Base-by-base conservation (phyloP, 2,888 invertebrate genomes). In the Lycaena phlaeas region DNA sequence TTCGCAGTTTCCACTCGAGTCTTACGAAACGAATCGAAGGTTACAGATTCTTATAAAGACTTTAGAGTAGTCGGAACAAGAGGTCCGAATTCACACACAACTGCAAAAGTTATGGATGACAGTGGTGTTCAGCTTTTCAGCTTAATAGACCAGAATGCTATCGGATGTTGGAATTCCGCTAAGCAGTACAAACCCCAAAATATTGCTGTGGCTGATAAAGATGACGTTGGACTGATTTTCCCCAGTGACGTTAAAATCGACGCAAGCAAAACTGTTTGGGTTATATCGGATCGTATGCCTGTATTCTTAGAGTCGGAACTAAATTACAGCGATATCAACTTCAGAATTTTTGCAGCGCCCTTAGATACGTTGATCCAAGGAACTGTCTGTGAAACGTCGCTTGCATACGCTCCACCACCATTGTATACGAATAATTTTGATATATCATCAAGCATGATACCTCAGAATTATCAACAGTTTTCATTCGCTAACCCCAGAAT, bases 221-320 rank as follows among this genome's bases (percentile, higher is more conserved):
- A 94, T 57, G 91, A 93, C 59, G 87, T 88, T 0, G 90, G 89
- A 5, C 73, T 95, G 17, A 89, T 93, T 15, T 94, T 94, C 63
- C 94, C 94, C 0, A 86, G 89, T 51, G 94, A 94, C 58, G 85
- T 94, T 2, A 93, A 93, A 75, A 90, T 94, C 46, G 89, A 92
- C 64, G 85, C 86, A 34, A 86, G 87, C 42, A 82, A 87, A 46
- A 90, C 92, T 49, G 85, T 92, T 2, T 94, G 94, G 94, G 91
- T 93, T 0, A 87, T 94, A 2, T 93, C 93, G 0, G 94, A 94
- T 64, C 86, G 90, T 27, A 94, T 94, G 94, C 90, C 93, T 0
- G 89, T 90, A 7, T 94, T 94, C 57, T 72, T 94, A 22, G 86
- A 89, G 52, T 74, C 88, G 3, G 87, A 86, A 28, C 68, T 94